Base-by-base conservation (phyloP, 2,113 vertebrate species). In the Cinclus cinclus region DNA sequence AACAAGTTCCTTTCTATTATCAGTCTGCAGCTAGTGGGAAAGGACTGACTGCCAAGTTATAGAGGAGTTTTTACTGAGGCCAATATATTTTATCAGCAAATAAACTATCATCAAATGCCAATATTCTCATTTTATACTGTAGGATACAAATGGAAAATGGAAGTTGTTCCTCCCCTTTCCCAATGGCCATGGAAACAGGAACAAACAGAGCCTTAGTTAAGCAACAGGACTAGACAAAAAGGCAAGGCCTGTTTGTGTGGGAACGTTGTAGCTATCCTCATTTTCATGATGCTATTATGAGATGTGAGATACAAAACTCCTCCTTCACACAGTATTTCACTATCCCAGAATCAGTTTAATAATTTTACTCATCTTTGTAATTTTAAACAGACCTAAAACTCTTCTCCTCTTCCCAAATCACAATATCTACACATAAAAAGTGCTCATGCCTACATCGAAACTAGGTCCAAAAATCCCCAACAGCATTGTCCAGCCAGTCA, bases 181-280 rank as follows among this genome's bases (percentile, higher is more conserved):
- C 84, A 94, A 82, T 89, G 83, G 69, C 78, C 81, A 79, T 25
- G 41, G 87, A 79, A 94, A 92, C 75, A 79, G 78, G 74, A 92
- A 92, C 58, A 89, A 94, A 58, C 59, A 94, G 52, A 89, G 33
- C 8, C 37, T 89, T 23, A 55, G 44, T 64, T 46, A 59, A 81
- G 80, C 60, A 75, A 71, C 14, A 67, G 67, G 50, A 73, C 49
- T 17, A 77, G 49, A 87, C 53, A 89, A 81, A 77, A 69, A 89
- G 65, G 56, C 80, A 87, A 92, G 31, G n/a, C 30, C 35, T 46
- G 42, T 84, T 68, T 87, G 35, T 35, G 81, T 67, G 65, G 60
- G 47, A 91, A 91, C 1, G 3, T 16, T 37, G 21, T 4, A 82
- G 39, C 60, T 39, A 55, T 11, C 56, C 27, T 84, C 6, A 0